Conservation (phyloP, 2,113 vertebrate species). For the Hyla sarda region DNA sequence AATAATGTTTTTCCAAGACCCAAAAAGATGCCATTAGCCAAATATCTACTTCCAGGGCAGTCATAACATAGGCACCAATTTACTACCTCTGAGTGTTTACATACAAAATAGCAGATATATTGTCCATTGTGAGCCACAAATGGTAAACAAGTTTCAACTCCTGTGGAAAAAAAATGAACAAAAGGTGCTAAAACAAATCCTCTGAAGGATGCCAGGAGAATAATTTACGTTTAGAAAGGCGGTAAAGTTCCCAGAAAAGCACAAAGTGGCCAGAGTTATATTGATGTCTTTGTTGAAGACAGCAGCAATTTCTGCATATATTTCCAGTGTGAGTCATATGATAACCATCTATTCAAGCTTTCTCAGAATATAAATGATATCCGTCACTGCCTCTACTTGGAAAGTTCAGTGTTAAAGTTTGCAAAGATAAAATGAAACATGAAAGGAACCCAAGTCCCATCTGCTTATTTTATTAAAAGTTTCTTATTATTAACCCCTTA, state of each 20-base stretch:
- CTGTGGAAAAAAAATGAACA: conserved; percentile 2
- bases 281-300: conserved; percentile 17
- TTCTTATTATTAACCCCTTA: too few relatives aligned
- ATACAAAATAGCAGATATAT: neutral
- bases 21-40: neutral
- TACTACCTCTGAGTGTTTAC: neutral
- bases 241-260: conserved; percentile 16
- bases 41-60: neutral
- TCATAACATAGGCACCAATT: neutral
- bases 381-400: neutral
- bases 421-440: neutral
- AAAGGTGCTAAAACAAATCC: conserved; percentile 10
- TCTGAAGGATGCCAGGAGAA: neutral
- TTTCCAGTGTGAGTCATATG: conserved; percentile 1
- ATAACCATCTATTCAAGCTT: conserved; percentile 26
- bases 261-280: conserved; percentile 8
- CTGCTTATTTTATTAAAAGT: neutral
- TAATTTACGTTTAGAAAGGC: conserved; percentile 33
- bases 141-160: neutral
- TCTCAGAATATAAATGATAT: conserved; percentile 28
- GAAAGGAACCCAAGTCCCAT: neutral
- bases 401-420: neutral
- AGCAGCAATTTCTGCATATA: conserved; percentile 17
- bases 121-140: neutral
- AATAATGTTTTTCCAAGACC: neutral